A percentile compares a stretch with the other conserved stretches of the same genome.
Evolutionary conservation across 2,113 vertebrate species (phyloP).

Genomic region (Campylorhamphus procurvoides): DNA sequence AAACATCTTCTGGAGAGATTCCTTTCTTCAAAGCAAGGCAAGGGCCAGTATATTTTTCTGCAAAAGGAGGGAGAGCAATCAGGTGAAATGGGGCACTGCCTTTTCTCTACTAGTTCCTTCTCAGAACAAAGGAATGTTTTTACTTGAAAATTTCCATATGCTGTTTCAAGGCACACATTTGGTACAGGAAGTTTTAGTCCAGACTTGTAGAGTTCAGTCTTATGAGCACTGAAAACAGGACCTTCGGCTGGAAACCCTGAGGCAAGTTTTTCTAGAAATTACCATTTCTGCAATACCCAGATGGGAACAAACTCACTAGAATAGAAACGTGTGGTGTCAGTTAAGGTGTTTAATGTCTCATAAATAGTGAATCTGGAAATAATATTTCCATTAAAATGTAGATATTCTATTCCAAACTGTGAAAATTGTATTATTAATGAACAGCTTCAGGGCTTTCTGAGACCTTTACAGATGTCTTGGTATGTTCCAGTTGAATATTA

Average conservation of each 20-base stretch:
- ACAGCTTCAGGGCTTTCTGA: not conserved
- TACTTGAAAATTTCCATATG: not conserved
- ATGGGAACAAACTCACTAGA: not conserved
- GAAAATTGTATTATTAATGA: not conserved
- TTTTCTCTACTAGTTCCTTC: not conserved
- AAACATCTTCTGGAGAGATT: not conserved
- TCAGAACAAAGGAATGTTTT: not conserved
- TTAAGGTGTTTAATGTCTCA: not conserved
- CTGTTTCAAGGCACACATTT: not conserved
- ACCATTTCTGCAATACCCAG: not conserved
- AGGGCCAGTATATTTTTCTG: not conserved
- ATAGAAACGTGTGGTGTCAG: not conserved
- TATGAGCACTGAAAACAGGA: not conserved
- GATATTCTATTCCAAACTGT: not conserved
- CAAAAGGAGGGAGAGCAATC: not conserved
- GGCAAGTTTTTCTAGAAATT: not conserved
- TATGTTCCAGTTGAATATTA: not conserved
- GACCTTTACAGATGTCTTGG: not conserved
- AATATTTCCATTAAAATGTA: not conserved
- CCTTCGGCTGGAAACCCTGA: not conserved
- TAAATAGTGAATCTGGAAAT: not conserved
- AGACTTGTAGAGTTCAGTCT: not conserved
- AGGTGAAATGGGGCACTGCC: not conserved
- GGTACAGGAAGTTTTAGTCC: not conserved
- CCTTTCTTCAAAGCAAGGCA: not conserved